Evolutionary conservation across 2,797 vertebrate genomes (phyloP), one percentile per base, ranked within the genome.

Genomic region (Avahi laniger): DNA sequence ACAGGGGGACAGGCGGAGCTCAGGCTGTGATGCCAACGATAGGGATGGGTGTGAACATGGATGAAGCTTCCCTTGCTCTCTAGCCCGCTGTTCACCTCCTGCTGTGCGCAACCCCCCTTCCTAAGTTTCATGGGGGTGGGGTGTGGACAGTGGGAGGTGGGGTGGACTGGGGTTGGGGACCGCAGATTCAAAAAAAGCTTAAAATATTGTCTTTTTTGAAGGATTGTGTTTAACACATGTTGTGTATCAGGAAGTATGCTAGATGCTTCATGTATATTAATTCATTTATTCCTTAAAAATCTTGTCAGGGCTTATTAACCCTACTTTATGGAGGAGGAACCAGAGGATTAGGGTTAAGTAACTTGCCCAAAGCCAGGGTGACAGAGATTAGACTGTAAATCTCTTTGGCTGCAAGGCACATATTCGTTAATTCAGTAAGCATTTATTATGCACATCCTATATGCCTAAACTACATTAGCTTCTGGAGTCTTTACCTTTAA

Each of bases 241-340:
- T 54, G 0, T 76, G 13, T 95, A 33, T 93, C 54, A 61, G 41
- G 14, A 87, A 81, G 26, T 93, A n/a, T 63, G 30, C 38, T 95
- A 79, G 54, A 46, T 63, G 22, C 24, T 93, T 92, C 46, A 54
- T 6, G 3, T 92, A 87, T 1, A 83, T 79, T 76, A 57, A 88
- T 91, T 88, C n/a, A 70, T 65, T 70, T 91, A 83, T n/a, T 73
- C 80, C 43, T 95, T 92, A 89, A 79, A 82, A 79, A 41, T 73
- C 72, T 61, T 91, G 41, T 79, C 82, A 93, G 61, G 30, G n/a
- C 35, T 97, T 95, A 4, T 93, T 93, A 94, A 73, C 59, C 72
- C 41, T 89, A 63, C 82, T 96, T 95, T 85, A 87, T 22, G 65
- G 63, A 89, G 50, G 63, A 94, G 30, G 46, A 93, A 91, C 79